Base-by-base conservation (phyloP, 1,140 invertebrate species). In the Batillaria attramentaria region DNA sequence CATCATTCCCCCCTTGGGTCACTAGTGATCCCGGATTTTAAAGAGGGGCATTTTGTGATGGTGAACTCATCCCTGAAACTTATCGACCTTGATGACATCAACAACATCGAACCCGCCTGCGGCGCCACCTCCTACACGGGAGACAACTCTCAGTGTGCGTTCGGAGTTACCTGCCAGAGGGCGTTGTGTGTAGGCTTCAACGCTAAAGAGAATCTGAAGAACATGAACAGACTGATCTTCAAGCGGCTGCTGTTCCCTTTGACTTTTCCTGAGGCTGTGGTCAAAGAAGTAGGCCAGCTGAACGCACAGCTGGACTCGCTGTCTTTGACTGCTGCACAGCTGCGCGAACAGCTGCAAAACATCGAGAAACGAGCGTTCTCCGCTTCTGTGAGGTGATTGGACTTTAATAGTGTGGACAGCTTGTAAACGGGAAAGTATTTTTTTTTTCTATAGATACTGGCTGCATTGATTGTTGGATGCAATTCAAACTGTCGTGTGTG, bases 31-130 rank as follows among this genome's bases (percentile, higher is more conserved):
- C 80, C 87, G 20, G 88, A 90, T 78, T 88, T 90, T 65, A 90
- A 90, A 76, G 88, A 89, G 72, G 84, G 83, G 0, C 88, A 90
- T 81, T 87, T 90, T 78, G 80, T 90, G 37, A 79, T 89, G 78
- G 79, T 87, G 13, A 86, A 87, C 77, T 74, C 68, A 62, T 81
- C 72, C 31, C 81, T 90, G 18, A 89, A 89, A 74, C 86, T 90
- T 79, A 90, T 87, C 50, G 89, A 90, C 80, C 77, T 90, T 16
- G 88, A 90, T 77, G 89, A 90, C 78, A 84, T 89, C 35, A 87
- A 88, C 70, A 89, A 87, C 80, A 37, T 88, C n/a, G 89, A 90
- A 79, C 89, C 89, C 2, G 81, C 81, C 18, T 90, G 89, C 82
- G 77, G 50, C 20, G 37, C 78, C 82, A 65, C 73, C 2, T 41